Percentiles rank a stretch among this genome's conserved stretches.
Conservation (phyloP, 2,797 vertebrate species). For the Sus cebifrons region DNA sequence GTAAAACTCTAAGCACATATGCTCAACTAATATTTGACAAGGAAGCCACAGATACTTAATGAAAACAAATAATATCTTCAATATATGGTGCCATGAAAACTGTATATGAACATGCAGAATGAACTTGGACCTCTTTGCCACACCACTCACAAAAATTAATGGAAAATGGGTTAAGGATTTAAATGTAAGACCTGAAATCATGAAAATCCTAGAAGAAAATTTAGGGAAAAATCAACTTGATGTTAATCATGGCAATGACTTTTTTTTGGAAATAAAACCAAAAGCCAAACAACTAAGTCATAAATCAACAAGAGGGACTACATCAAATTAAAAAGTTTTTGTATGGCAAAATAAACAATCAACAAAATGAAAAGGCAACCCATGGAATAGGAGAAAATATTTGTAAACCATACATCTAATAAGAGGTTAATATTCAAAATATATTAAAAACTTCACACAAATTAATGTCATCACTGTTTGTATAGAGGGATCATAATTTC, state of each 20-base stretch:
- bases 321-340: neutral
- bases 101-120: neutral
- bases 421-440: neutral
- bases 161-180: neutral
- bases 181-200: neutral
- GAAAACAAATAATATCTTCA: no score
- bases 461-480: neutral
- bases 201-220: neutral
- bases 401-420: neutral
- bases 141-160: neutral
- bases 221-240: neutral
- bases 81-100: neutral
- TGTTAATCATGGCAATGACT: neutral
- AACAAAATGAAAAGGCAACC: neutral
- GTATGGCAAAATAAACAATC: neutral
- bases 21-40: neutral
- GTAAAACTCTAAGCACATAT: neutral
- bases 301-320: neutral
- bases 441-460: neutral
- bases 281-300: neutral
- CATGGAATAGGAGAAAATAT: neutral
- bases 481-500: neutral
- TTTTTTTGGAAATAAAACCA: neutral
- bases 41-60: neutral
- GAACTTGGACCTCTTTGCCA: neutral